A percentile compares a stretch with the other conserved stretches of the same genome.
These are phyloP conservation scores for Corythaixoides concolor DNA, from an alignment of 2,113 vertebrate species.

Conservation along the genomic window DNA sequence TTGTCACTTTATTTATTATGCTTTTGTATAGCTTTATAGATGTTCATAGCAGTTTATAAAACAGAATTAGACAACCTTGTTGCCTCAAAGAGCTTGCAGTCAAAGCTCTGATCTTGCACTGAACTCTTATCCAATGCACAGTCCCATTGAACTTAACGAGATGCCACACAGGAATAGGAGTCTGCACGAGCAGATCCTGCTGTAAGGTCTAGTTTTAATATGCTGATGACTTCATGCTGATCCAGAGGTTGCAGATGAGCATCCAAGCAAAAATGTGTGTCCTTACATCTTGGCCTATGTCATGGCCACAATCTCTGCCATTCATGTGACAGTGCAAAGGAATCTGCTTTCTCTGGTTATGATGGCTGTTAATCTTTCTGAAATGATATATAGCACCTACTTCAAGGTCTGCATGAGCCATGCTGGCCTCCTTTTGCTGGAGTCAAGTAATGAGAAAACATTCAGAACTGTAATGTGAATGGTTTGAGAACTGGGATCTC, in stretches of 20 bases:
- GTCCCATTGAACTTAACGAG: neutral
- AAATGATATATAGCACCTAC: neutral
- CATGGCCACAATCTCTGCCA: neutral
- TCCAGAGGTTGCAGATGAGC: neutral
- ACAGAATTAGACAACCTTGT: neutral
- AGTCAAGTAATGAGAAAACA: neutral
- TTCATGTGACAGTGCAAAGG: neutral
- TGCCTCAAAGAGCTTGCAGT: neutral
- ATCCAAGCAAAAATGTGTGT: neutral
- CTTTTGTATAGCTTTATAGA: neutral
- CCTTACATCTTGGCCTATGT: neutral
- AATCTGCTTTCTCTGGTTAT: neutral
- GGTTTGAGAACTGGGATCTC: conserved; percentile 24
- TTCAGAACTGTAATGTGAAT: neutral
- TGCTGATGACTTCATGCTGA: neutral
- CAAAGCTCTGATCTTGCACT: neutral
- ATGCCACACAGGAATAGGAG: neutral
- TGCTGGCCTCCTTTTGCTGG: neutral
- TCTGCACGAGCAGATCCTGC: neutral
- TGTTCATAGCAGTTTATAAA: conserved; percentile 3
- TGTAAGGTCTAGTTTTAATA: neutral
- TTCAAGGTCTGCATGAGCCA: neutral
- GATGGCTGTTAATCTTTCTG: neutral
- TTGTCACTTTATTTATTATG: conserved; percentile 17
- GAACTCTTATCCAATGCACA: neutral